These are phyloP conservation scores for Musca vetustissima DNA, from an alignment of 1,140 invertebrate genomes.

Conservation along the genomic window DNA sequence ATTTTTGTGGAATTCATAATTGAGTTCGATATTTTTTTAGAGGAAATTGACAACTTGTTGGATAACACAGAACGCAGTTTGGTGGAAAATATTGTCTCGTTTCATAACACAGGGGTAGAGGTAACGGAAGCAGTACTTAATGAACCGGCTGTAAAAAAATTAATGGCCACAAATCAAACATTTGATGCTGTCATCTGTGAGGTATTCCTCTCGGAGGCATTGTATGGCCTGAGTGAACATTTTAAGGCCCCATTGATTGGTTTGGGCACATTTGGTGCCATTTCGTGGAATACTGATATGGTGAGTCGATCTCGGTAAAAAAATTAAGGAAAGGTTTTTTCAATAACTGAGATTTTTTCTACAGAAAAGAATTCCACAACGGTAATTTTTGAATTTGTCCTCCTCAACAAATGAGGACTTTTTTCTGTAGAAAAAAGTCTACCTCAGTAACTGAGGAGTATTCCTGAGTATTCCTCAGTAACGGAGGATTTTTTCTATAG, in stretches of 20 bases:
- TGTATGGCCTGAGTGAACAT: constrained; percentile 42
- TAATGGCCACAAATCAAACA: constrained; percentile 38
- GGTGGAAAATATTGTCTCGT: constrained; percentile 3
- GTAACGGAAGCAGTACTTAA: constrained; percentile 33
- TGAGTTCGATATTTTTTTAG: not conserved
- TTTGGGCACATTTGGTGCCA: constrained; percentile 43
- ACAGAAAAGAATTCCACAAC: no score
- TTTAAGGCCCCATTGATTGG: constrained; percentile 45
- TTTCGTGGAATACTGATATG: constrained; percentile 26
- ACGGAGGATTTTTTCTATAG: no score
- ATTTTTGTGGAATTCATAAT: not conserved
- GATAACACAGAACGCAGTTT: not conserved
- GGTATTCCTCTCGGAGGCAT: constrained; percentile 45
- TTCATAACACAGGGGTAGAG: constrained; percentile 31
- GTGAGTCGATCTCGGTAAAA: constrained; percentile 1
- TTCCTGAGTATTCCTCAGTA: no score
- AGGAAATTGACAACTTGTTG: not conserved
- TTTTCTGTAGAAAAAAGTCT: no score
- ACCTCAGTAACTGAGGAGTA: no score
- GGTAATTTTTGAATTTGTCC: no score
- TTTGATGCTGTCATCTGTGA: constrained; percentile 48
- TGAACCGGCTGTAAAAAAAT: constrained; percentile 34
- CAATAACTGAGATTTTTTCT: no score
- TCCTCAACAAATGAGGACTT: no score
- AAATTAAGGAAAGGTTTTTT: no score